These are phyloP conservation scores for Campoplex nolae DNA, from an alignment of 2,888 invertebrate genomes.

Conservation along the genomic window DNA sequence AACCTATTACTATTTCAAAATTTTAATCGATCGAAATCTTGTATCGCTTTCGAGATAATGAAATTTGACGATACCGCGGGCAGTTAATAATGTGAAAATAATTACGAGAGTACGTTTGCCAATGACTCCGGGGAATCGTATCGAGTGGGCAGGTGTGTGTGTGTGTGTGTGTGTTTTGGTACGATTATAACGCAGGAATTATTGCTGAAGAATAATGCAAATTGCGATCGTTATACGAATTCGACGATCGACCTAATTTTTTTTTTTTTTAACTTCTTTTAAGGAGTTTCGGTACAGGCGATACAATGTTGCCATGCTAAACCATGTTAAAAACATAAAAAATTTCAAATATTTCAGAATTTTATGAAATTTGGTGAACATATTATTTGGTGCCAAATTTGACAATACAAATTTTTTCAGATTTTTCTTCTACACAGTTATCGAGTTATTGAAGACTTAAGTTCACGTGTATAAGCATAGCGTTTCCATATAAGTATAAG, in stretches of 20 bases:
- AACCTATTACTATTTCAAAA: background rate
- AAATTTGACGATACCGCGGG: constrained; percentile 53
- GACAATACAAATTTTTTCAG: no score
- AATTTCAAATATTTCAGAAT: no score
- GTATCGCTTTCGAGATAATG: constrained; percentile 16
- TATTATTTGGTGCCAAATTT: no score
- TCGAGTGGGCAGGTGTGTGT: background rate
- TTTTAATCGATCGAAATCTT: constrained; percentile 8
- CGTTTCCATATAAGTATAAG: no score
- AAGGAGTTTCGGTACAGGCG: no score
- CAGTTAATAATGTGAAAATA: constrained; percentile 51
- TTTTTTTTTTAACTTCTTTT: background rate
- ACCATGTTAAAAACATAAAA: no score
- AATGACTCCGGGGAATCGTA: constrained; percentile 11
- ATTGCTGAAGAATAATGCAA: background rate
- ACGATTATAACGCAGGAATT: background rate
- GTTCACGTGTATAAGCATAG: no score
- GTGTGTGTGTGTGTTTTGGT: background rate
- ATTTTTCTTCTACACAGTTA: no score
- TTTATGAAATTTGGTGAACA: no score
- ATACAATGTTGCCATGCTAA: no score
- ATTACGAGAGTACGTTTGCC: constrained; percentile 47
- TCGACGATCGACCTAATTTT: background rate
- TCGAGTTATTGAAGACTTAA: no score
- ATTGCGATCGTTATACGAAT: background rate